Evolutionary conservation across 2,797 vertebrate species (phyloP).

Genomic region (Peromyscus melanophrys): DNA sequence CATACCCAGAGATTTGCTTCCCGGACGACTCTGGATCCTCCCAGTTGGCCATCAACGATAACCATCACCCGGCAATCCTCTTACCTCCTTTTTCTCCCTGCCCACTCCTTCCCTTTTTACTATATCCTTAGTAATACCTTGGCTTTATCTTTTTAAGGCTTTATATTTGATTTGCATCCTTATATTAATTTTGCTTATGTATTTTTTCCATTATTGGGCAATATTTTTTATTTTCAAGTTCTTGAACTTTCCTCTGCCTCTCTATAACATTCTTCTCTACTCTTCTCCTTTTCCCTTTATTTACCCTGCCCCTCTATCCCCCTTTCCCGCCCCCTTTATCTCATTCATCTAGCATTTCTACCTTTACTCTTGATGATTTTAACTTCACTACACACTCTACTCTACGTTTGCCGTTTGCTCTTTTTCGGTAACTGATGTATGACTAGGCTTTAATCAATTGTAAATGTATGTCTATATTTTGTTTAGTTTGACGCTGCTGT

Average conservation of each 20-base stretch:
- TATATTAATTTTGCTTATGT: neutral
- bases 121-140: neutral
- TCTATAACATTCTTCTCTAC: neutral
- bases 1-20: neutral
- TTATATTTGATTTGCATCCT: neutral
- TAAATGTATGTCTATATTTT: neutral
- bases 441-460: neutral
- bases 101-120: neutral
- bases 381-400: neutral
- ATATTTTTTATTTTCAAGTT: neutral
- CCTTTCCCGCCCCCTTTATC: neutral
- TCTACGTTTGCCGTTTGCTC: neutral
- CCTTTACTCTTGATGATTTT: neutral
- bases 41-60: neutral
- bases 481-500: too few relatives aligned
- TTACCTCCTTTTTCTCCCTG: neutral
- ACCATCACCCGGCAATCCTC: neutral
- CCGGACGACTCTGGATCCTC: neutral
- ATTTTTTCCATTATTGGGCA: neutral
- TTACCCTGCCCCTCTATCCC: neutral
- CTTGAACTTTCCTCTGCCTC: neutral
- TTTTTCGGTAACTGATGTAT: too few relatives aligned
- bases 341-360: neutral
- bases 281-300: neutral
- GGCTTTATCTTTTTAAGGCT: neutral